These are phyloP conservation scores for Acridotheres tristis DNA, from an alignment of 2,797 vertebrate genomes.

Conservation along the genomic window DNA sequence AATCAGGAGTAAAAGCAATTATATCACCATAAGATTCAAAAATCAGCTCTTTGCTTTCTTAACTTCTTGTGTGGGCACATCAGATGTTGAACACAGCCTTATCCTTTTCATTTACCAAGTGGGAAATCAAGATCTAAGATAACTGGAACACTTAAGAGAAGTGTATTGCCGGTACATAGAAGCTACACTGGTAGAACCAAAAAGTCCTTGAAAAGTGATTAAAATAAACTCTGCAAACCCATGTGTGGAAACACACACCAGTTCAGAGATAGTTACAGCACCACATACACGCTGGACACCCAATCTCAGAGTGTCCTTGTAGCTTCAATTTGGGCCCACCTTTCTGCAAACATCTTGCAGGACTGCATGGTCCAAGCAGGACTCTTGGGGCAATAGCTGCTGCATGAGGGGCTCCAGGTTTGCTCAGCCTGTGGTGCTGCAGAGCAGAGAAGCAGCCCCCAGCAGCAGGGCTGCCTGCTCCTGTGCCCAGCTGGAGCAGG, in stretches of 20 bases:
- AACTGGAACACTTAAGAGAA: not conserved
- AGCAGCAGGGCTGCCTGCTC: not conserved
- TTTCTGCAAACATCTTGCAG: not conserved
- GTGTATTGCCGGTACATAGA: not conserved
- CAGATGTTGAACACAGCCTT: not conserved
- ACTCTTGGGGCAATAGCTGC: not conserved
- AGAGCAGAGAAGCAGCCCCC: not conserved
- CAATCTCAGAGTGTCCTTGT: not conserved
- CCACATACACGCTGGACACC: accelerated
- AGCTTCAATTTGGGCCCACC: not conserved
- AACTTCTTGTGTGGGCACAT: not conserved
- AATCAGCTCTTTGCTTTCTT: constrained; percentile 12
- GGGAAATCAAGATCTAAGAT: not conserved
- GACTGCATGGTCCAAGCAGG: not conserved
- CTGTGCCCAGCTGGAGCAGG: accelerated
- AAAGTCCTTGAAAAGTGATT: not conserved
- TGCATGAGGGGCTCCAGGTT: not conserved
- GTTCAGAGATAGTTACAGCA: not conserved
- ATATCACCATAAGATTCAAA: not conserved
- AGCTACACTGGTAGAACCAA: not conserved
- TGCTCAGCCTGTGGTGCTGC: not conserved
- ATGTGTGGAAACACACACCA: not conserved
- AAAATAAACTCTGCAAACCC: not conserved
- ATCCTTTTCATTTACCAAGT: not conserved
- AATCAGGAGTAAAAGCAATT: constrained; percentile 14